Evolutionary conservation across 37 sponge, comb jelly and placozoan species (phyloP), one percentile per base, ranked within the genome.

Genomic region (Beroe ovata): DNA sequence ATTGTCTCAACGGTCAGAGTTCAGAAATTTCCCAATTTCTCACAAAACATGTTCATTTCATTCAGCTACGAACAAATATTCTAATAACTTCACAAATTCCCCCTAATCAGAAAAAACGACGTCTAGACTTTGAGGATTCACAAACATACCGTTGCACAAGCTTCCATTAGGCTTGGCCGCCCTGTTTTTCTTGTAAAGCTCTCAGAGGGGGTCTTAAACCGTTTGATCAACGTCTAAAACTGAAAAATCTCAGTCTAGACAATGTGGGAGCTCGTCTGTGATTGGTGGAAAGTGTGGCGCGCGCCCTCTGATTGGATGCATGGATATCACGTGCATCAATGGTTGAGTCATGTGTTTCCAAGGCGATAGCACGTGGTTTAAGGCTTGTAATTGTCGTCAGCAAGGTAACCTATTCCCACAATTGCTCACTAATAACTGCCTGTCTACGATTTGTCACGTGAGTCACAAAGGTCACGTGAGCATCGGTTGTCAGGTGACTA

Each of bases 341-440:
- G 69, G 69, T 66, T 66, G 36, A 66, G 2, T 66, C 69, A 66
- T 37, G 69, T 66, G 69, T 66, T 66, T 34, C 36, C 69, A 66
- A 34, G 36, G 69, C 35, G 69, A 66, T 30, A 66, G 69, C 69
- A 66, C 69, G 69, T 66, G 54, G 54, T 47, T 47, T 47, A 47
- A 47, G 54, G 54, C 54, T 47, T 47, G 69, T 66, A 66, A 66
- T 66, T 66, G 69, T 30, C 36, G 69, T 25, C 69, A 66, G 33
- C 69, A 66, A 66, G 69, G 69, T 66, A 30, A 66, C 32, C 69
- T 66, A 66, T 66, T 66, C 32, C 69, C 69, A 33, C 69, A 66
- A 66, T 66, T 66, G 69, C 69, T 66, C 69, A 18, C 69, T 66
- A 66, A 66, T 66, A 26, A 34, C 25, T 25, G 35, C 36, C 69